Percentiles rank a stretch among this genome's conserved stretches.
Conservation (phyloP, 1,140 invertebrate genomes). For the Caenorhabditis remanei region DNA sequence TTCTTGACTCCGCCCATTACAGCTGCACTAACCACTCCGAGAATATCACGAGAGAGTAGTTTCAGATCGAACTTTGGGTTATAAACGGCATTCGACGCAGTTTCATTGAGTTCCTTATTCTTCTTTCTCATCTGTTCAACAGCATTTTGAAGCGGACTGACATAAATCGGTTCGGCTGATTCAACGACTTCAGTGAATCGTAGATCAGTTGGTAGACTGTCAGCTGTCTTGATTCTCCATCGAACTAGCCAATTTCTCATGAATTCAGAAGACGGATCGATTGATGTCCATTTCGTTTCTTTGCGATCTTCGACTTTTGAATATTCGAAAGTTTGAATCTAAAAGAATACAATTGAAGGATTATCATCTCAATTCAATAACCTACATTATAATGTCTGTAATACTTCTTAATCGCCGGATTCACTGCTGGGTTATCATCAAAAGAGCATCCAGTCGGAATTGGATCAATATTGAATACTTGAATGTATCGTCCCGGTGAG, state of each 20-base stretch:
- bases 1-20: slow-evolving; percentile 66
- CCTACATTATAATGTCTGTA: slow-evolving; percentile 61
- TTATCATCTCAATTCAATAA: not conserved
- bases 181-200: slow-evolving; percentile 47
- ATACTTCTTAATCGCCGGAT: slow-evolving; percentile 60
- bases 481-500: slow-evolving; percentile 61
- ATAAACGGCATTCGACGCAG: slow-evolving; percentile 5
- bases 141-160: slow-evolving; percentile 38
- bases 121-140: slow-evolving; percentile 63
- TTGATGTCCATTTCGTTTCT: slow-evolving; percentile 57
- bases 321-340: slow-evolving; percentile 61
- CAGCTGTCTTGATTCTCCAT: slow-evolving; percentile 20
- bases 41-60: slow-evolving; percentile 42
- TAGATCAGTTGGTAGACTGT: slow-evolving; percentile 51
- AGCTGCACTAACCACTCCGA: slow-evolving; percentile 60
- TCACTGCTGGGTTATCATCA: slow-evolving; percentile 34
- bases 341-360: not conserved
- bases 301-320: slow-evolving; percentile 47
- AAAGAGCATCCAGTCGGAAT: slow-evolving; percentile 56
- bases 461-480: slow-evolving; percentile 70
- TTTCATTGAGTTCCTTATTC: slow-evolving; percentile 55
- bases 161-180: slow-evolving; percentile 45
- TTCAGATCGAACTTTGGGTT: slow-evolving; percentile 43
- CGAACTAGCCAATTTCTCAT: slow-evolving; percentile 71
- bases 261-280: slow-evolving; percentile 30